These are phyloP conservation scores for Edolisoma coerulescens DNA, from an alignment of 2,113 vertebrate species.

Conservation along the genomic window DNA sequence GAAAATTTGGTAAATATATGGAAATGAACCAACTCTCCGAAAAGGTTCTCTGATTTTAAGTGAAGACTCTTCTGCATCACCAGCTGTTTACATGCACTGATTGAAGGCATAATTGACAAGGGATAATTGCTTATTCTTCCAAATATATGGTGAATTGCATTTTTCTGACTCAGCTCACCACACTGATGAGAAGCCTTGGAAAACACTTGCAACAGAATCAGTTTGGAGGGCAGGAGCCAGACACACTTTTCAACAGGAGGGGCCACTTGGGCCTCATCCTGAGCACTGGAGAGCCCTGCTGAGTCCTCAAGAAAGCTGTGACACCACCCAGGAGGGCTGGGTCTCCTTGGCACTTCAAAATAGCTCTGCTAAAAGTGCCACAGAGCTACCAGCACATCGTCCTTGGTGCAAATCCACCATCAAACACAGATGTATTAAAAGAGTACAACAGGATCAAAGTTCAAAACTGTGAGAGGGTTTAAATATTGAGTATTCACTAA, in stretches of 20 bases:
- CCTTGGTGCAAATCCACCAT: background rate
- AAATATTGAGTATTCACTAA: background rate
- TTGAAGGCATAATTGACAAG: conserved; percentile 38
- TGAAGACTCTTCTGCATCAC: conserved; percentile 11
- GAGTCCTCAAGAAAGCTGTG: background rate
- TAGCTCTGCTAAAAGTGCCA: background rate
- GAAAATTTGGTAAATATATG: conserved; percentile 1
- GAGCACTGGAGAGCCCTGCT: background rate
- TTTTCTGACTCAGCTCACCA: conserved; percentile 20
- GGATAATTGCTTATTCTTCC: conserved; percentile 55
- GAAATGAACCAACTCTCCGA: conserved; percentile 14
- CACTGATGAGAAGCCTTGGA: background rate
- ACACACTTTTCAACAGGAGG: background rate
- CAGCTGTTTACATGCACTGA: conserved; percentile 51
- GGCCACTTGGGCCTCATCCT: background rate
- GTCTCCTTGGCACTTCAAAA: background rate
- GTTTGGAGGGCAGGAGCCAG: background rate
- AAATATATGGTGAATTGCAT: background rate
- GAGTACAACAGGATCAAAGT: background rate
- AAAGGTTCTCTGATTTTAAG: conserved; percentile 54
- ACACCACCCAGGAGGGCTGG: background rate
- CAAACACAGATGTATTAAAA: background rate
- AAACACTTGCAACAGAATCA: background rate
- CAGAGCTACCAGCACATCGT: background rate
- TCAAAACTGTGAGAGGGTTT: background rate